Base-by-base conservation (phyloP, 2,797 vertebrate species). In the Mareca penelope region DNA sequence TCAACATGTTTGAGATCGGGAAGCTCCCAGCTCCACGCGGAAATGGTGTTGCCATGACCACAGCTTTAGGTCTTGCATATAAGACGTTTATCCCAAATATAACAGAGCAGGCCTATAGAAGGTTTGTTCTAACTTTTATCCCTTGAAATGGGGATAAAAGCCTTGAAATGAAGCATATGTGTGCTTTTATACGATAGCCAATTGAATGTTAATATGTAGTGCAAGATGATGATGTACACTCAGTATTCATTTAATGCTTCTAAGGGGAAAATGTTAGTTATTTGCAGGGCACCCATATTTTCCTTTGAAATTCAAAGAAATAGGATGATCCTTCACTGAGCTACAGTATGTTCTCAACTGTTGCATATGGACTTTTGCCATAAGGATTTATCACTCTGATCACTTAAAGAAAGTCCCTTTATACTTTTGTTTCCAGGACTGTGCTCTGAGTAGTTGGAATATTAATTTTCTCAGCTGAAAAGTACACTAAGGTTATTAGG, bases 1-100 rank as follows among this genome's bases (percentile, higher is more conserved):
- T 94, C 96, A 97, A 95, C 95, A 96, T 89, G 56, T 96, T 96
- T 90, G 95, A 97, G 96, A 97, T 95, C 94, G 95, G 84, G 92
- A 96, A 96, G 93, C 44, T 92, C 91, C 72, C 29, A 1, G 77
- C 82, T 96, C 95, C 12, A 9, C 90, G 80, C 10, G 0, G 95
- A 92, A 97, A 95, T 13, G 14, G 91, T 90, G 96, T 97, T 95
- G 61, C 96, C 96, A 95, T 96, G 96, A 87, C 91, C 97, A 97
- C 95, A 94, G 94, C 72, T 90, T 91, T 85, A 91, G 85, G 89
- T 95, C 91, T 93, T 68, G 71, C 44, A 14, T 89, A 6, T 59
- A 67, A 94, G 88, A 91, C 14, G 1, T 94, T 95, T 93, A 93
- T 77, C 67, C 78, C 79, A 35, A 67, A 59, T 93, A 63, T 72